Conservation (phyloP, 2,113 vertebrate genomes). For the Eulacestoma nigropectus region DNA sequence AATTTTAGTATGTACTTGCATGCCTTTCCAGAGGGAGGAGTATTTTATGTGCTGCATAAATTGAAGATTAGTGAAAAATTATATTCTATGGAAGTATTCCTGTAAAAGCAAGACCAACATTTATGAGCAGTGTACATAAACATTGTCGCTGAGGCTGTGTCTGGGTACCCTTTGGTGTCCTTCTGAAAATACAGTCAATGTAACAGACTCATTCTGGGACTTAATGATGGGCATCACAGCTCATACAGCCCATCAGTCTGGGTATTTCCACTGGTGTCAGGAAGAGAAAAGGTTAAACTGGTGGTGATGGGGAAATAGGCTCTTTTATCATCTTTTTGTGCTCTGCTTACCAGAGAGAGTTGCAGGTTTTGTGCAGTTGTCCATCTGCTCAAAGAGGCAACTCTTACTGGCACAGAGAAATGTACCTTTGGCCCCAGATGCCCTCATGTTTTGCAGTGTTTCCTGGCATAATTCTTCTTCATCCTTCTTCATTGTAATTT, state of each 20-base stretch:
- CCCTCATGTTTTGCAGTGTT: neutral
- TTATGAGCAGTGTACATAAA: neutral
- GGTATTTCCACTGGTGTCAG: neutral
- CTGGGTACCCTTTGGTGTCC: neutral
- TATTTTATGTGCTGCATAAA: neutral
- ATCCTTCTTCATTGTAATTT: neutral
- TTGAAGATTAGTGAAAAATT: neutral
- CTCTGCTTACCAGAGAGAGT: neutral
- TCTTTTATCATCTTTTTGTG: neutral
- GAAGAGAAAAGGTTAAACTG: neutral
- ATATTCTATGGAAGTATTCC: neutral
- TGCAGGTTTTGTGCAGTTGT: neutral
- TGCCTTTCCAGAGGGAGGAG: neutral
- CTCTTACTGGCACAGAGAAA: neutral
- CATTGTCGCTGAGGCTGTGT: neutral
- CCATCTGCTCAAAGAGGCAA: neutral
- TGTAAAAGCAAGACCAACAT: neutral
- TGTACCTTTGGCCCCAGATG: neutral
- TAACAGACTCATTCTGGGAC: neutral
- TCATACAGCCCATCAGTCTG: accelerated
- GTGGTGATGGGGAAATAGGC: accelerated
- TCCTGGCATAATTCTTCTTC: neutral
- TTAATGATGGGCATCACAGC: neutral
- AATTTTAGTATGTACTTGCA: neutral
- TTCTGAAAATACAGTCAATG: neutral